phyloP scores from a whole-genome alignment of 2,113 vertebrate genomes.

The Chaetodon auriga region DNA sequence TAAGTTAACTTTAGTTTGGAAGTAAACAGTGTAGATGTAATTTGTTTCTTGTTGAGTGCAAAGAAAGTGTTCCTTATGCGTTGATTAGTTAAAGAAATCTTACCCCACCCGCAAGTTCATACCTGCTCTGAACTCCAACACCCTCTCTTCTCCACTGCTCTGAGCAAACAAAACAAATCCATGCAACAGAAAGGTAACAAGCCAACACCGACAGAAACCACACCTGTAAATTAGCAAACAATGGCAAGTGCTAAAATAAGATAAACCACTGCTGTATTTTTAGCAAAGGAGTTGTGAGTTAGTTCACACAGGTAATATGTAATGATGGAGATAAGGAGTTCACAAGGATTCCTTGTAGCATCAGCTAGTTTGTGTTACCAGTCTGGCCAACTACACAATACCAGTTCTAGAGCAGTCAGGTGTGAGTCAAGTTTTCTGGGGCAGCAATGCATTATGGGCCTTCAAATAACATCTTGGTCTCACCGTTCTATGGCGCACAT shows the following conservation, averaged over 20 bases:
- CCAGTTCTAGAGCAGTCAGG: constrained; percentile 15
- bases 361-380: constrained; percentile 21
- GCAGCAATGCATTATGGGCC: neutral
- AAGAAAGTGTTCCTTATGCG: constrained; percentile 1
- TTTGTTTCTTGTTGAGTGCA: neutral
- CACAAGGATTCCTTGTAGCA: constrained; percentile 39
- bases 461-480: neutral
- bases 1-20: neutral
- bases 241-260: constrained; percentile 46
- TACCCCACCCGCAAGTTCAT: neutral
- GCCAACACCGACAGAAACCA: constrained; percentile 41
- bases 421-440: constrained; percentile 16
- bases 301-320: constrained; percentile 51
- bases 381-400: constrained; percentile 38
- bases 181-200: constrained; percentile 32
- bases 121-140: neutral
- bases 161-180: constrained; percentile 30
- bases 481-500: neutral
- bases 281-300: constrained; percentile 39
- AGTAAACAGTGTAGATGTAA: neutral
- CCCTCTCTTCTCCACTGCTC: neutral
- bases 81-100: constrained; percentile 5
- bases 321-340: constrained; percentile 54
- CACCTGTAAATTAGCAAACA: constrained; percentile 56
- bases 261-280: constrained; percentile 50